Conservation (phyloP, 2,888 invertebrate species). For the Xiphydria camelus region DNA sequence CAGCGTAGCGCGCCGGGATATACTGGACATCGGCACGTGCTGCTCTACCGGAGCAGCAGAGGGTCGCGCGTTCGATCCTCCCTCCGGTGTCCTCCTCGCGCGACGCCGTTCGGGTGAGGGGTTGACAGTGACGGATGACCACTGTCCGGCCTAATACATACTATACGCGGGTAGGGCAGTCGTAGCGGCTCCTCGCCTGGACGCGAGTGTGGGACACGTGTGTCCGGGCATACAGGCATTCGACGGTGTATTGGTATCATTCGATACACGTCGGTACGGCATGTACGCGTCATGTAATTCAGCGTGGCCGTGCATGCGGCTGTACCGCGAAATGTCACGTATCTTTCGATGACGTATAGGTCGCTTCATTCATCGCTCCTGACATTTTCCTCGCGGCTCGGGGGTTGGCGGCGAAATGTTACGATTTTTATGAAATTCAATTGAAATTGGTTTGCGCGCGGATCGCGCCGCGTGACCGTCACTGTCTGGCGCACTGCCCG, state of each 20-base stretch:
- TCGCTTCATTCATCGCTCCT: conserved; percentile 29
- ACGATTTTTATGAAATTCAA: conserved; percentile 21
- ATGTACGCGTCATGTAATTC: conserved; percentile 35
- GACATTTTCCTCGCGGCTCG: conserved; percentile 28
- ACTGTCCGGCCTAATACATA: conserved; percentile 41
- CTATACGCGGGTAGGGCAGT: too few species aligned
- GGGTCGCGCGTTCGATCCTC: conserved; percentile 38
- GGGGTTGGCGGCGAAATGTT: conserved; percentile 24
- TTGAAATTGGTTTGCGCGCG: too few species aligned
- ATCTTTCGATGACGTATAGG: conserved; percentile 36
- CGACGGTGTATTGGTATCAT: not conserved
- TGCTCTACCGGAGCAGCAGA: conserved; percentile 30
- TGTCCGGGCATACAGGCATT: not conserved
- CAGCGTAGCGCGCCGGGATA: not conserved
- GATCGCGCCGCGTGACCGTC: too few species aligned
- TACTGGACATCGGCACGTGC: conserved; percentile 49
- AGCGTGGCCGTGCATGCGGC: conserved; percentile 37
- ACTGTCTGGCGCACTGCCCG: too few species aligned
- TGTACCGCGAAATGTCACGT: conserved; percentile 42
- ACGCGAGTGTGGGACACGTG: too few species aligned
- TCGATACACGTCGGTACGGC: not conserved
- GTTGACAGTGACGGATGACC: conserved; percentile 54
- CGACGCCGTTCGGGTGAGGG: conserved; percentile 32
- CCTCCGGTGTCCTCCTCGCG: conserved; percentile 29
- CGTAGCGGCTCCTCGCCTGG: too few species aligned